Evolutionary conservation across 2,113 vertebrate genomes (phyloP).

Genomic region (Anseranas semipalmata): DNA sequence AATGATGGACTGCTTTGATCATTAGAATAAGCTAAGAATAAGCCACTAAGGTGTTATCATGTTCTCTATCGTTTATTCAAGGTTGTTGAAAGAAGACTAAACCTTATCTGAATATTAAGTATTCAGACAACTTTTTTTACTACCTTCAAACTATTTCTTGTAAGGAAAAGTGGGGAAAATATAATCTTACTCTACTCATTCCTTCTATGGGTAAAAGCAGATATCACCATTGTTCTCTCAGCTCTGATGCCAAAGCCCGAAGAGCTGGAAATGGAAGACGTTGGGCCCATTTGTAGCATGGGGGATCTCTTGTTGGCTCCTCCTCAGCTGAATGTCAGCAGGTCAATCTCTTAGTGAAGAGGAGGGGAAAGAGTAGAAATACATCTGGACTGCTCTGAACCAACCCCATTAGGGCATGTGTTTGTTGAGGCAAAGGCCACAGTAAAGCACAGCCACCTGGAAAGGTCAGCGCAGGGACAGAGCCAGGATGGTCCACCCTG

Average conservation of each 20-base stretch:
- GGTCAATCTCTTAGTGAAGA: background rate
- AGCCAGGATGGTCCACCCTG: background rate
- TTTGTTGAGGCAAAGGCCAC: background rate
- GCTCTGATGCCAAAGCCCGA: background rate
- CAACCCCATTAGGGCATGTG: rapidly evolving
- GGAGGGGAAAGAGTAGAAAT: background rate
- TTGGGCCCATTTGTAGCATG: background rate
- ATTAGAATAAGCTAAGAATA: constrained; percentile 51
- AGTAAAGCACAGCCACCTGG: background rate
- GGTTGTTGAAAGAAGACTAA: constrained; percentile 41
- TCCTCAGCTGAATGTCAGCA: background rate
- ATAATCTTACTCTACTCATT: background rate
- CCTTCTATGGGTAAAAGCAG: background rate
- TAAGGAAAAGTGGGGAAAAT: background rate
- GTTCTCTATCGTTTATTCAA: constrained; percentile 56
- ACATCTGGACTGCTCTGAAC: background rate
- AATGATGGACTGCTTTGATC: constrained; percentile 46
- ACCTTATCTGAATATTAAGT: constrained; percentile 53
- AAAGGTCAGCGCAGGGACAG: background rate
- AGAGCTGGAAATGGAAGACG: background rate
- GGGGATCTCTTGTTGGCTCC: background rate
- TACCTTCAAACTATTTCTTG: background rate
- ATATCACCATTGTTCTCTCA: background rate
- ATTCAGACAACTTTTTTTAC: background rate
- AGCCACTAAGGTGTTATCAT: background rate